Percentiles rank a stretch among this genome's conserved stretches.
phyloP scores from a whole-genome alignment of 2,797 vertebrate species.

The Dermochelys coriacea region DNA sequence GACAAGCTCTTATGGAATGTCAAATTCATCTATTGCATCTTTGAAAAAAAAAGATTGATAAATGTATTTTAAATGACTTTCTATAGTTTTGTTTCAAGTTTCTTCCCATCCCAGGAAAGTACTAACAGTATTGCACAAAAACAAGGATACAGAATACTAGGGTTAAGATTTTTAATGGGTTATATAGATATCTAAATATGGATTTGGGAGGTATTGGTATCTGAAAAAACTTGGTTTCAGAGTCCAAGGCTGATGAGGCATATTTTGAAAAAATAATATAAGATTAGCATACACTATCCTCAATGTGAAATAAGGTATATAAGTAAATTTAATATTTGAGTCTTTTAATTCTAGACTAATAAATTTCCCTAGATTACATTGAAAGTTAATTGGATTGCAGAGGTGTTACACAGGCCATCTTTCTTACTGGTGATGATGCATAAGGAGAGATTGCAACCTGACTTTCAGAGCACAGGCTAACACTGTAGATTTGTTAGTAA shows the following conservation, averaged over 20 bases:
- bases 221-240: background rate
- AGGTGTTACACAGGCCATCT: background rate
- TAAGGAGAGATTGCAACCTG: background rate
- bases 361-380: background rate
- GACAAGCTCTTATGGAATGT: background rate
- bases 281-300: background rate
- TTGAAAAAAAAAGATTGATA: background rate
- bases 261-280: constrained; percentile 15
- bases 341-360: constrained; percentile 33
- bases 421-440: background rate
- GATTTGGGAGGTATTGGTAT: background rate
- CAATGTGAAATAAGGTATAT: background rate
- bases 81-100: background rate
- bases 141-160: background rate
- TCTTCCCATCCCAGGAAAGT: background rate
- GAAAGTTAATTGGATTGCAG: constrained; percentile 41
- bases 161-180: background rate
- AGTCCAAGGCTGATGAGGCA: background rate
- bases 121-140: background rate
- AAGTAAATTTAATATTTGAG: background rate
- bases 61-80: background rate
- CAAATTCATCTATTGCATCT: background rate
- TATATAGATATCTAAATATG: background rate
- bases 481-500: constrained; percentile 19
- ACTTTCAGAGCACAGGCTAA: constrained; percentile 1